Percentiles rank a stretch among this genome's conserved stretches.
These are phyloP conservation scores for Macrocentrus cingulum DNA, from an alignment of 1,140 invertebrate species.

Conservation along the genomic window DNA sequence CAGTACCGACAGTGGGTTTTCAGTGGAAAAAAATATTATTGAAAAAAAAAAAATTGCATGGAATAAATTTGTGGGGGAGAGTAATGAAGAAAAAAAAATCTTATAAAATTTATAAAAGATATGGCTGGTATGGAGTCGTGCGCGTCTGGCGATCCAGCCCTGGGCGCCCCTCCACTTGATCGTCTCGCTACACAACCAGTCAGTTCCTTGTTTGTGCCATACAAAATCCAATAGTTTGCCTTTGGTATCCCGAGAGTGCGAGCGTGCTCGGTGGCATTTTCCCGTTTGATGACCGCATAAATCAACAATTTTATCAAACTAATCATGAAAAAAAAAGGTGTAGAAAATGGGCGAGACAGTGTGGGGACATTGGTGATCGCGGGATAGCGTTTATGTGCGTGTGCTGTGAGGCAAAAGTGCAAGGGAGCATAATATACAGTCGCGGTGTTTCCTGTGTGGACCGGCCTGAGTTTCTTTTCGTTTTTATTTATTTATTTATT, in stretches of 20 bases:
- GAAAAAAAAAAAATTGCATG: not conserved
- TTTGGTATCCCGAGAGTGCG: slow-evolving; percentile 47
- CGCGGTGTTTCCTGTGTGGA: slow-evolving; percentile 41
- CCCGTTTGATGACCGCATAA: not conserved
- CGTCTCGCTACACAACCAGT: slow-evolving; percentile 54
- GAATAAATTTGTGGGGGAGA: not conserved
- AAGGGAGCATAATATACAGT: slow-evolving; percentile 34
- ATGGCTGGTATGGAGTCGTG: slow-evolving; percentile 11
- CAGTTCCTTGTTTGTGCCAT: slow-evolving; percentile 61
- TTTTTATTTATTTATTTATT: not conserved
- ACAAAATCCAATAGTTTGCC: slow-evolving; percentile 61
- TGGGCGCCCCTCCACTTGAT: slow-evolving; percentile 37
- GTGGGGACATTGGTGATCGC: slow-evolving; percentile 6
- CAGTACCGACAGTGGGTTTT: too few species aligned
- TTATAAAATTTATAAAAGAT: slow-evolving; percentile 14
- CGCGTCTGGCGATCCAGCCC: slow-evolving; percentile 38
- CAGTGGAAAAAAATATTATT: not conserved
- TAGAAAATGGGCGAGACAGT: slow-evolving; percentile 16
- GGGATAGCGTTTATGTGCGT: slow-evolving; percentile 22
- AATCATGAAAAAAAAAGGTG: not conserved
- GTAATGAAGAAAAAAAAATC: slow-evolving; percentile 8
- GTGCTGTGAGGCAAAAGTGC: slow-evolving; percentile 29
- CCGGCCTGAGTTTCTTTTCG: slow-evolving; percentile 44
- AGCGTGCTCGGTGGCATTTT: slow-evolving; percentile 37
- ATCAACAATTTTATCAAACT: not conserved